These are phyloP conservation scores for Alfaro cultratus DNA, from an alignment of 2,797 vertebrate species.

Conservation along the genomic window DNA sequence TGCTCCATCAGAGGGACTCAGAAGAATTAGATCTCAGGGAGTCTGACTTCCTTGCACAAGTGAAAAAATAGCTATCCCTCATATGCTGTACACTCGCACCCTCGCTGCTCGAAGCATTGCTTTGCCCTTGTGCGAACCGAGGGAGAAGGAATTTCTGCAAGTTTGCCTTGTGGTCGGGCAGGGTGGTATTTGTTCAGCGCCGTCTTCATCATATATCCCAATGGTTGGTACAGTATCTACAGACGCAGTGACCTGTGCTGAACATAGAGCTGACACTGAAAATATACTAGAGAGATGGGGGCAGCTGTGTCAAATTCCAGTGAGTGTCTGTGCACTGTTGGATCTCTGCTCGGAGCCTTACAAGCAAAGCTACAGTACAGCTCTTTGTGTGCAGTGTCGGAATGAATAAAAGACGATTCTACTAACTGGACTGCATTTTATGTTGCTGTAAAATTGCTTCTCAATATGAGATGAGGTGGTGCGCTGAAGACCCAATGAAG, in stretches of 20 bases:
- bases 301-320: constrained; percentile 64
- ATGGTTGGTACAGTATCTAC: constrained; percentile 68
- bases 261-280: constrained; percentile 69
- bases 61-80: constrained; percentile 83
- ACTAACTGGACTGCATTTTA: constrained; percentile 47
- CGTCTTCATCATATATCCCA: constrained; percentile 73
- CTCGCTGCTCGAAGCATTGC: constrained; percentile 63
- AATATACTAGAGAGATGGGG: constrained; percentile 56
- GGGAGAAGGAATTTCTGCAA: constrained; percentile 73
- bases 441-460: constrained; percentile 36
- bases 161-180: constrained; percentile 47
- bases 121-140: constrained; percentile 81
- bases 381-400: constrained; percentile 44
- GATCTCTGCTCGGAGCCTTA: constrained; percentile 40
- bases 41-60: constrained; percentile 75
- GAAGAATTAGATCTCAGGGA: constrained; percentile 82
- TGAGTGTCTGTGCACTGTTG: constrained; percentile 34
- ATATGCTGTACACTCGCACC: constrained; percentile 65
- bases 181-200: constrained; percentile 67
- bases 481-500: background rate
- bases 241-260: constrained; percentile 70
- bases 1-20: constrained; percentile 85
- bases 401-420: constrained; percentile 59
- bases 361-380: constrained; percentile 41
- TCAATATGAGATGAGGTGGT: constrained; percentile 37